These are phyloP conservation scores for Lochmaea capreae DNA, from an alignment of 2,888 invertebrate species.

Conservation along the genomic window DNA sequence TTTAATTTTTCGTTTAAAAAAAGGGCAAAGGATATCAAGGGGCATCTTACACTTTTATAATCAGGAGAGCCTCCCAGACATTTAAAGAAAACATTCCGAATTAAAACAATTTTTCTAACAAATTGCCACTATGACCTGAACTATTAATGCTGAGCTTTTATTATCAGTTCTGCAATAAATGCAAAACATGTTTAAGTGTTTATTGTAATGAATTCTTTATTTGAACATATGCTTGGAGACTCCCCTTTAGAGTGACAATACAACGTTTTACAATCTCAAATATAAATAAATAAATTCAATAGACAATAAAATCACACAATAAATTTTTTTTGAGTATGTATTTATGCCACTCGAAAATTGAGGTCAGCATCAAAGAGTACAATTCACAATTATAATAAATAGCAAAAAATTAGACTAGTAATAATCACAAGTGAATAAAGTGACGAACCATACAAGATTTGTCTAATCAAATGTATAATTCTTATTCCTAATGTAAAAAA, in stretches of 20 bases:
- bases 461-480: background rate
- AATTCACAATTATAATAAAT: conserved; percentile 36
- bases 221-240: background rate
- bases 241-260: conserved; percentile 1
- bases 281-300: conserved; percentile 11
- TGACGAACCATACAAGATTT: conserved; percentile 13
- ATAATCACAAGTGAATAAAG: conserved; percentile 33
- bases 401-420: conserved; percentile 39
- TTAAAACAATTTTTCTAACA: too few species aligned
- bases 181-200: background rate
- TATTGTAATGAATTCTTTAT: conserved; percentile 9
- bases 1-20: too few species aligned
- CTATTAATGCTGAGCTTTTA: too few species aligned
- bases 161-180: too few species aligned
- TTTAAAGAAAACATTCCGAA: too few species aligned
- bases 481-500: too few species aligned
- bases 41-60: too few species aligned
- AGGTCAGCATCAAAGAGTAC: conserved; percentile 7
- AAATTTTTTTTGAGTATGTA: background rate
- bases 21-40: too few species aligned
- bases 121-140: too few species aligned
- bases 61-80: too few species aligned
- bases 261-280: conserved; percentile 6
- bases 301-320: conserved; percentile 12
- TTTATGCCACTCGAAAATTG: background rate